phyloP scores from a whole-genome alignment of 2,888 invertebrate species.

The Lycaena phlaeas region DNA sequence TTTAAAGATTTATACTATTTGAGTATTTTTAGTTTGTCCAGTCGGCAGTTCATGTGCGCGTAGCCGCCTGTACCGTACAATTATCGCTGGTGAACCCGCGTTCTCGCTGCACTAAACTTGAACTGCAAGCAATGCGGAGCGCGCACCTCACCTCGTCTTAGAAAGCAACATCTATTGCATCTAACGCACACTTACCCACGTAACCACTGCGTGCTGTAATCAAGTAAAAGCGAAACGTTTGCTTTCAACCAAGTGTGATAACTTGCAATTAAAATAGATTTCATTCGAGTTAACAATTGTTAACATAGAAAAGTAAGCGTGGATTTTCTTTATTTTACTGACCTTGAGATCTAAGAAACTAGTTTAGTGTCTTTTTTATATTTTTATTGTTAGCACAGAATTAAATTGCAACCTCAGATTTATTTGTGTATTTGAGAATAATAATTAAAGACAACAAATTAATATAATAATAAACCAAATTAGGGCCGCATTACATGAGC shows the following conservation, averaged over 20 bases:
- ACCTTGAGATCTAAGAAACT: too few species aligned
- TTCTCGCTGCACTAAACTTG: conserved; percentile 55
- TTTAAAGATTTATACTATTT: too few species aligned
- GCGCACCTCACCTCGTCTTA: conserved; percentile 67
- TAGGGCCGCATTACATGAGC: too few species aligned
- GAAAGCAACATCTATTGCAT: conserved; percentile 64
- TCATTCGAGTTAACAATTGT: not conserved
- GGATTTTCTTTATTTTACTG: too few species aligned
- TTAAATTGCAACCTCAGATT: too few species aligned
- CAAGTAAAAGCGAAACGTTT: conserved; percentile 59
- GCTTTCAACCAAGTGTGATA: conserved; percentile 12
- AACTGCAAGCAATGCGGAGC: conserved; percentile 52
- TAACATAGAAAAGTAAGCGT: not conserved
- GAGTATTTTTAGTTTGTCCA: too few species aligned
- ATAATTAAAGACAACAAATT: too few species aligned
- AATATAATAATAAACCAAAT: too few species aligned
- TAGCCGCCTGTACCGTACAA: conserved; percentile 30
- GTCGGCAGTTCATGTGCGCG: not conserved
- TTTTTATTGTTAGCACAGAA: too few species aligned
- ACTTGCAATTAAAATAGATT: conserved; percentile 5
- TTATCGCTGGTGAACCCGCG: conserved; percentile 35
- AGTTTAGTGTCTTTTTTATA: too few species aligned
- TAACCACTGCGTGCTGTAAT: conserved; percentile 30
- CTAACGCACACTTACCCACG: conserved; percentile 35
- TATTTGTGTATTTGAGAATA: too few species aligned